Conservation (phyloP, 2,888 invertebrate species). For the Liodrosophila aerea region DNA sequence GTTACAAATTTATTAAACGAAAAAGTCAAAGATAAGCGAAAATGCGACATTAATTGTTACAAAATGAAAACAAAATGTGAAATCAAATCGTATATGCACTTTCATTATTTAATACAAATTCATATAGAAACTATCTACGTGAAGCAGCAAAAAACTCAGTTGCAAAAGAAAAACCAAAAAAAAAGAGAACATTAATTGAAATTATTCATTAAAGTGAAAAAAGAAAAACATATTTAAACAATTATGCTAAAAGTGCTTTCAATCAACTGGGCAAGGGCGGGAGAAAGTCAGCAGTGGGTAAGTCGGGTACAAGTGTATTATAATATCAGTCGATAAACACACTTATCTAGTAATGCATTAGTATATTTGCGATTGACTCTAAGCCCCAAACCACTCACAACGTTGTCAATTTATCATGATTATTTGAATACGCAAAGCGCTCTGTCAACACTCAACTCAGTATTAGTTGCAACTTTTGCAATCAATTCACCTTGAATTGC, state of each 20-base stretch:
- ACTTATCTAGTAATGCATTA: constrained; percentile 33
- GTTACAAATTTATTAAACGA: constrained; percentile 39
- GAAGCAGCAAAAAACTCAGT: constrained; percentile 29
- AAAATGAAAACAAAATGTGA: constrained; percentile 36
- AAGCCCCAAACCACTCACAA: constrained; percentile 31
- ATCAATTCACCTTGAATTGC: no score
- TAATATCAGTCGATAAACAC: constrained; percentile 26
- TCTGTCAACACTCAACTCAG: no score
- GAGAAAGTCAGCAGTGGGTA: neutral
- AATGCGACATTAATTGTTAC: constrained; percentile 45
- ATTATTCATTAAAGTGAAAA: constrained; percentile 69
- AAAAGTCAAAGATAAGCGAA: constrained; percentile 21
- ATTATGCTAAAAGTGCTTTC: constrained; percentile 34
- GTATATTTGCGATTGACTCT: constrained; percentile 44
- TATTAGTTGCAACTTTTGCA: no score
- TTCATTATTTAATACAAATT: constrained; percentile 55
- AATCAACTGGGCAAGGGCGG: constrained; percentile 17
- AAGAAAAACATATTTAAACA: constrained; percentile 44
- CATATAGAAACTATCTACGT: constrained; percentile 41
- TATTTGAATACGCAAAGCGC: no score
- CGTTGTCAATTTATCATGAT: constrained; percentile 67
- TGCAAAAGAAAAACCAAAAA: constrained; percentile 21
- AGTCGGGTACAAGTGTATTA: no score
- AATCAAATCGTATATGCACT: constrained; percentile 51
- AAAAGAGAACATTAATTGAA: constrained; percentile 56